phyloP scores from a whole-genome alignment of 2,797 vertebrate species.

The Characodon lateralis region DNA sequence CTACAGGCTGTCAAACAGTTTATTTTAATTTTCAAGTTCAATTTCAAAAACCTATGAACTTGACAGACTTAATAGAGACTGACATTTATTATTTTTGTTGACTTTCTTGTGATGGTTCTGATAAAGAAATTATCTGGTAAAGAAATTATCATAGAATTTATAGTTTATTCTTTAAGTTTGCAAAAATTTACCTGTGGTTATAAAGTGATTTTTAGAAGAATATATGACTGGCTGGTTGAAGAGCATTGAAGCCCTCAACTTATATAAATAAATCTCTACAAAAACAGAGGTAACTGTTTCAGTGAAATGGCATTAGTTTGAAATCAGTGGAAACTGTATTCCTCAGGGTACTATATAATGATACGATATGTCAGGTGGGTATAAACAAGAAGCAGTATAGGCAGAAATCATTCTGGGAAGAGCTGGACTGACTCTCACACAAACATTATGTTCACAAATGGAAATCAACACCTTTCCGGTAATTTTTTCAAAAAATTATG shows the following conservation, averaged over 20 bases:
- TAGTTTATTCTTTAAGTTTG: constrained; percentile 9
- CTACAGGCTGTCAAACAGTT: not conserved
- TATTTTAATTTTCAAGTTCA: not conserved
- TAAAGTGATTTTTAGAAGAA: constrained; percentile 29
- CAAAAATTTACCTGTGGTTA: constrained; percentile 28
- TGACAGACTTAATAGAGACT: not conserved
- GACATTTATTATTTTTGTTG: constrained; percentile 1
- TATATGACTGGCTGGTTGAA: constrained; percentile 25
- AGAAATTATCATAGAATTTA: no score
- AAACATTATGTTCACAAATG: constrained; percentile 9
- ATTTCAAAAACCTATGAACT: not conserved
- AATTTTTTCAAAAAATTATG: constrained; percentile 8
- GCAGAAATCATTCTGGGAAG: constrained; percentile 37
- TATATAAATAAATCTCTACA: constrained; percentile 37
- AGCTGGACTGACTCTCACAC: constrained; percentile 22
- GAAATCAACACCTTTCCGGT: constrained; percentile 18
- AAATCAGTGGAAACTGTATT: constrained; percentile 50
- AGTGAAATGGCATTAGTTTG: constrained; percentile 46
- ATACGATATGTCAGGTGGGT: constrained; percentile 46
- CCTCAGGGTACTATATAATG: constrained; percentile 51
- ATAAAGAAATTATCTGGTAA: not conserved
- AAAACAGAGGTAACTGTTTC: constrained; percentile 41
- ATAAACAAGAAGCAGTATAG: constrained; percentile 55
- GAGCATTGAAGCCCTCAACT: not conserved
- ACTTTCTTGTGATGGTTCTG: not conserved